Conservation (phyloP, 2,113 vertebrate genomes). For the Dicerorhinus sumatrensis region DNA sequence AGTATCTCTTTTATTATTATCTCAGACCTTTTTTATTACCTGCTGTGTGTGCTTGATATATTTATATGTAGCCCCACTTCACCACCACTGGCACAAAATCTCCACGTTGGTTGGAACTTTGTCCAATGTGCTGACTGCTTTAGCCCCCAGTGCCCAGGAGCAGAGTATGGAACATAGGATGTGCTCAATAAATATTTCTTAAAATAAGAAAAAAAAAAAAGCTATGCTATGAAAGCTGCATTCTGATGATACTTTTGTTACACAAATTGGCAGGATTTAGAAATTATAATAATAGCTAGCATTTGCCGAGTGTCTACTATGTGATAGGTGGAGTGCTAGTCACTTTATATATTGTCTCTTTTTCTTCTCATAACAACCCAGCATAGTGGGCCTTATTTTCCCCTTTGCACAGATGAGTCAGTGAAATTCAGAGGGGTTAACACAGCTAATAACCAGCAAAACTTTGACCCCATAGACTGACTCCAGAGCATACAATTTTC, state of each 20-base stretch:
- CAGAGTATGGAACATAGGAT: not conserved
- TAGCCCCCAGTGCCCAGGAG: not conserved
- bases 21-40: not conserved
- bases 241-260: not conserved
- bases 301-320: not conserved
- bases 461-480: not conserved
- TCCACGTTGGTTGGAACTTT: not conserved
- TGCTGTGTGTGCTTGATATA: not conserved
- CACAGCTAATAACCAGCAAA: not conserved
- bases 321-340: not conserved
- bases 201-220: not conserved
- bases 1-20: not conserved
- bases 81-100: not conserved
- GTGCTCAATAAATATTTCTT: not conserved
- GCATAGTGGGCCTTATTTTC: not conserved
- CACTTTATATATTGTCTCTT: not conserved
- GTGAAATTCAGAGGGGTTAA: not conserved
- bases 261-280: not conserved
- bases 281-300: not conserved
- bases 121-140: not conserved
- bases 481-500: not conserved
- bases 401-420: not conserved
- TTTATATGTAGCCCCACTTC: not conserved
- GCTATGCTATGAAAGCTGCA: not conserved
- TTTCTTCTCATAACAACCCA: not conserved